These are phyloP conservation scores for Tachina lurida DNA, from an alignment of 2,888 invertebrate species.

Conservation along the genomic window DNA sequence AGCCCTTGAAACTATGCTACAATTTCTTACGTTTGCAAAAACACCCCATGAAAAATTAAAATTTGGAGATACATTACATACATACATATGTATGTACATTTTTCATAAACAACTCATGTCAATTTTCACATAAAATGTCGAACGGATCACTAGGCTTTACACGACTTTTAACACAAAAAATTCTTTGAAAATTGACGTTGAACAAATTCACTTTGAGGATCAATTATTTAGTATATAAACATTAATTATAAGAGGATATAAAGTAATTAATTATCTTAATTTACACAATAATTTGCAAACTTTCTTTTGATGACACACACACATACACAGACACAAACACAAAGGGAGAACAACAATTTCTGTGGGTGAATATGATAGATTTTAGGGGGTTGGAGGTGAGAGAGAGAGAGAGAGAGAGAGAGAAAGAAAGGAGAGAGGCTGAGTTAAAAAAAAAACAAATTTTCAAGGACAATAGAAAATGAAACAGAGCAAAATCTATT, in stretches of 20 bases:
- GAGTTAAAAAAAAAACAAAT: constrained; percentile 30
- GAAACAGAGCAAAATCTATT: constrained; percentile 9
- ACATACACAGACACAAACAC: constrained; percentile 13
- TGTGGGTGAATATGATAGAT: constrained; percentile 7
- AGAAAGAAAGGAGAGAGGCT: background rate
- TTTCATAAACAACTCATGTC: no score
- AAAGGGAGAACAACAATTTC: constrained; percentile 31
- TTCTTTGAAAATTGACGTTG: no score
- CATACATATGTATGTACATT: no score
- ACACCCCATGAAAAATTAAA: no score
- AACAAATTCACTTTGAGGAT: no score
- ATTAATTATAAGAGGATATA: constrained; percentile 14
- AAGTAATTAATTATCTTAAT: background rate
- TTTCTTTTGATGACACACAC: constrained; percentile 14
- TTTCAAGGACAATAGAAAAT: constrained; percentile 27
- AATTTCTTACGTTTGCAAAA: no score
- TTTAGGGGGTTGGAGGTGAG: background rate
- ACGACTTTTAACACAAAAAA: no score
- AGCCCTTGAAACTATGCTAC: no score
- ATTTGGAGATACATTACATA: no score
- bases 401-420: background rate
- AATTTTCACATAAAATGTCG: no score
- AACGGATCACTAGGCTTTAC: no score
- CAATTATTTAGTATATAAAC: background rate
- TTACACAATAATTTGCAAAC: background rate